phyloP scores from a whole-genome alignment of 2,113 vertebrate species.

The Mirounga angustirostris region DNA sequence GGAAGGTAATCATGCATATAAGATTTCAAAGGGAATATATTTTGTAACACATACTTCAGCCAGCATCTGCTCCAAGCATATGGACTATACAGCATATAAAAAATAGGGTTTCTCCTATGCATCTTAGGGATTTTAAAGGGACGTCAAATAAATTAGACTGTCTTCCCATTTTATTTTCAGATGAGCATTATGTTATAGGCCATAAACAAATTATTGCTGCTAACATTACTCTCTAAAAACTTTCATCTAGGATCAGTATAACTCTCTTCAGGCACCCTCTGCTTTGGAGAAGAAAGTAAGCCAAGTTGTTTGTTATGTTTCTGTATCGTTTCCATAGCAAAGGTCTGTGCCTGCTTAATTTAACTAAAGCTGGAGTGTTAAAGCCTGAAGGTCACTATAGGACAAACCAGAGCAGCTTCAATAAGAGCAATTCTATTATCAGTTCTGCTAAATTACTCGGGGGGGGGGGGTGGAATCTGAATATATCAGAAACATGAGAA shows the following conservation, averaged over 20 bases:
- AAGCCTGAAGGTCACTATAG: conserved; percentile 91
- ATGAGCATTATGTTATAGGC: conserved; percentile 58
- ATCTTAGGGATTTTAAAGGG: conserved; percentile 44
- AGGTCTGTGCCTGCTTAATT: conserved; percentile 90
- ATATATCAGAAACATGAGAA: conserved; percentile 34
- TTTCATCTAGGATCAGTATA: conserved; percentile 88
- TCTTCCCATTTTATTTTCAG: conserved; percentile 46
- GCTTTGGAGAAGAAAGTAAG: conserved; percentile 83
- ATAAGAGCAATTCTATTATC: conserved; percentile 75
- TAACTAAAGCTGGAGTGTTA: conserved; percentile 91
- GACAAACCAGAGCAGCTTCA: conserved; percentile 82
- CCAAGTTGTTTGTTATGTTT: conserved; percentile 96
- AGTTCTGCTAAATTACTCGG: conserved; percentile 46
- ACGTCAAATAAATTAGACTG: conserved; percentile 51
- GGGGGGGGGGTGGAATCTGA: not conserved
- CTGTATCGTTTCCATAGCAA: conserved; percentile 95
- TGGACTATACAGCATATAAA: conserved; percentile 8
- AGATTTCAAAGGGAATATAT: conserved; percentile 89
- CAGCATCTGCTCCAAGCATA: conserved; percentile 86
- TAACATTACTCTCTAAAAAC: conserved; percentile 83
- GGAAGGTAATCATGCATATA: conserved; percentile 87
- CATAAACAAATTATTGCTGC: conserved; percentile 75
- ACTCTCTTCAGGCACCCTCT: conserved; percentile 89
- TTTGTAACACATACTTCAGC: conserved; percentile 87
- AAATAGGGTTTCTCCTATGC: not conserved